phyloP scores from a whole-genome alignment of 2,797 vertebrate genomes.

The Lagorchestes hirsutus region DNA sequence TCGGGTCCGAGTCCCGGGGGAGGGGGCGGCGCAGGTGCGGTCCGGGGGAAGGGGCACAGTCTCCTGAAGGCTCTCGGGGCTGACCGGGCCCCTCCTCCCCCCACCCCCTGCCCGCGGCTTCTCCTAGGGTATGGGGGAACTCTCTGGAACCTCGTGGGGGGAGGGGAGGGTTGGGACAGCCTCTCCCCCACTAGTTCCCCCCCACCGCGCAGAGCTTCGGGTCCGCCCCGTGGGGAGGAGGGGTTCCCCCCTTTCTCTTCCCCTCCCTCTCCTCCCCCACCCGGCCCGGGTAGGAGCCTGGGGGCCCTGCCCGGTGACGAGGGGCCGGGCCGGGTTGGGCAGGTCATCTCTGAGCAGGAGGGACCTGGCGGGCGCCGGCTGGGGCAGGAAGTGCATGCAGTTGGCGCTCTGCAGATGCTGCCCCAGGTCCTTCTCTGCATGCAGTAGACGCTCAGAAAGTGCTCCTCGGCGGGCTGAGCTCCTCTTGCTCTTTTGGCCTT shows the following conservation, averaged over 20 bases:
- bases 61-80: neutral
- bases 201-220: fast-evolving
- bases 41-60: neutral
- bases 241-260: no score
- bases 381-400: no score
- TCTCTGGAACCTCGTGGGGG: neutral
- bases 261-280: neutral
- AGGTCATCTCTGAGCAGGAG: no score
- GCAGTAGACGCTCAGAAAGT: no score
- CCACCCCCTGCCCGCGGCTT: constrained; percentile 17
- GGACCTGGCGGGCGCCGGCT: no score
- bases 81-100: neutral
- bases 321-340: no score
- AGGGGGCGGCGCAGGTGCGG: neutral
- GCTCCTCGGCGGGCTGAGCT: no score
- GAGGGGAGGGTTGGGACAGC: neutral
- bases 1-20: neutral
- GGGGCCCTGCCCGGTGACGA: no score
- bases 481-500: no score
- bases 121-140: neutral
- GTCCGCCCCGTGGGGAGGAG: neutral
- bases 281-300: neutral
- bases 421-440: no score
- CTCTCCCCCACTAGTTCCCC: fast-evolving
- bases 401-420: no score